Percentiles rank a stretch among this genome's conserved stretches.
These are phyloP conservation scores for Hypocryptadius cinnamomeus DNA, from an alignment of 2,113 vertebrate species.

Conservation along the genomic window DNA sequence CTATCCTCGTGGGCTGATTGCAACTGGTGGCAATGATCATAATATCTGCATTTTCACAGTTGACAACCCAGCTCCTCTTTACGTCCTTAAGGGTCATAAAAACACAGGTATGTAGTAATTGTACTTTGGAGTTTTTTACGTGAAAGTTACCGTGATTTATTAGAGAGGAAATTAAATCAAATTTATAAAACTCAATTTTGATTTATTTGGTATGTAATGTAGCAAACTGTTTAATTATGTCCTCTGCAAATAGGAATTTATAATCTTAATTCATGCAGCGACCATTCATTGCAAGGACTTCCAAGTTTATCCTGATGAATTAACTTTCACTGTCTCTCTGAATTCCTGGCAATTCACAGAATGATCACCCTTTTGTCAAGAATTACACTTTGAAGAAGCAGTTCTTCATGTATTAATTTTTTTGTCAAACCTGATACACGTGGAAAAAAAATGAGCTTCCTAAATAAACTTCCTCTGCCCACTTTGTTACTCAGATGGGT, in stretches of 20 bases:
- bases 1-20: slow-evolving; percentile 88
- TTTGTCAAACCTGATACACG: not conserved
- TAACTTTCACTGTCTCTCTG: not conserved
- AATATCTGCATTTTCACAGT: slow-evolving; percentile 91
- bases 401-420: not conserved
- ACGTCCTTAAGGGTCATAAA: slow-evolving; percentile 87
- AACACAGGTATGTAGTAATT: slow-evolving; percentile 79
- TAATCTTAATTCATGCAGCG: not conserved
- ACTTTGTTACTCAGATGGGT: not conserved
- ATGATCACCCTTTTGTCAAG: not conserved
- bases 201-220: not conserved
- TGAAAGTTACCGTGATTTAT: not conserved
- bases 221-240: not conserved
- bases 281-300: not conserved
- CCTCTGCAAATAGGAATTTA: not conserved
- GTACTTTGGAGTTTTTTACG: not conserved
- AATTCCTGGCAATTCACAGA: not conserved
- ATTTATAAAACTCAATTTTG: not conserved
- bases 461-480: not conserved
- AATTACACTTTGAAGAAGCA: not conserved
- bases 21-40: slow-evolving; percentile 92
- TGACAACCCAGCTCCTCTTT: slow-evolving; percentile 82
- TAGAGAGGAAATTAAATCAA: not conserved
- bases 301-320: not conserved
- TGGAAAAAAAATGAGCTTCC: not conserved